Evolutionary conservation across 2,797 vertebrate species (phyloP).

Genomic region (Chromobotia macracanthus): DNA sequence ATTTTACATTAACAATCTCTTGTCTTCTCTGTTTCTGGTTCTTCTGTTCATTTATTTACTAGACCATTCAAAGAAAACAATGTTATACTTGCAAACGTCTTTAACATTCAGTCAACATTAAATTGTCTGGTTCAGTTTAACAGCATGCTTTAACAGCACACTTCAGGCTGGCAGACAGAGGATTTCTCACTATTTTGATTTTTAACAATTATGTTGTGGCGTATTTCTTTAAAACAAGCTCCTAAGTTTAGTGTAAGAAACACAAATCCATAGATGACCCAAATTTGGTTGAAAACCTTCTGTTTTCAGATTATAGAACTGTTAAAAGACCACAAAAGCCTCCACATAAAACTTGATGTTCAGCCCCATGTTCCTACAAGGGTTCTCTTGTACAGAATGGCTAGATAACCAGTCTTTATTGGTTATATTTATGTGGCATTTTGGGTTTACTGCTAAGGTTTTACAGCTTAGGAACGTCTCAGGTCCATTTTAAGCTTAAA

Average conservation of each 20-base stretch:
- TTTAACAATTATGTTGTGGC: not conserved
- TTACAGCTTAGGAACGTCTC: conserved; percentile 45
- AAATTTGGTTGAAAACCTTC: conserved; percentile 22
- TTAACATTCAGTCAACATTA: conserved; percentile 1
- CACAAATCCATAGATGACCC: conserved; percentile 37
- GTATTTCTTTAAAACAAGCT: conserved; percentile 13
- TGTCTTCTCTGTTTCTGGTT: not conserved
- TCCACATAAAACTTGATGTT: conserved; percentile 18
- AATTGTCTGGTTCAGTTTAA: conserved; percentile 9
- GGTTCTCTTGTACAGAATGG: conserved; percentile 15
- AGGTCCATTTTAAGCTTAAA: conserved; percentile 60
- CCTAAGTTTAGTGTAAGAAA: conserved; percentile 21
- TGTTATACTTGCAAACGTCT: not conserved
- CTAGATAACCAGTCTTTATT: conserved; percentile 36
- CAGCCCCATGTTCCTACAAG: not conserved
- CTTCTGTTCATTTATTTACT: not conserved
- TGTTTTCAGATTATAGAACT: conserved; percentile 38
- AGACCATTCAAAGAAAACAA: conserved; percentile 23
- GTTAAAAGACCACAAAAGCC: conserved; percentile 48
- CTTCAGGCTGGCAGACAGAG: not conserved
- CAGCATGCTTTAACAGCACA: not conserved
- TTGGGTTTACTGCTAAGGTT: conserved; percentile 49
- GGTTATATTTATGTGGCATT: conserved; percentile 47
- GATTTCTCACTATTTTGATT: conserved; percentile 13
- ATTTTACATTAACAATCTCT: not conserved